Percentiles rank a stretch among this genome's conserved stretches.
Conservation (phyloP, 1,140 invertebrate species). For the Helicoverpa armigera region DNA sequence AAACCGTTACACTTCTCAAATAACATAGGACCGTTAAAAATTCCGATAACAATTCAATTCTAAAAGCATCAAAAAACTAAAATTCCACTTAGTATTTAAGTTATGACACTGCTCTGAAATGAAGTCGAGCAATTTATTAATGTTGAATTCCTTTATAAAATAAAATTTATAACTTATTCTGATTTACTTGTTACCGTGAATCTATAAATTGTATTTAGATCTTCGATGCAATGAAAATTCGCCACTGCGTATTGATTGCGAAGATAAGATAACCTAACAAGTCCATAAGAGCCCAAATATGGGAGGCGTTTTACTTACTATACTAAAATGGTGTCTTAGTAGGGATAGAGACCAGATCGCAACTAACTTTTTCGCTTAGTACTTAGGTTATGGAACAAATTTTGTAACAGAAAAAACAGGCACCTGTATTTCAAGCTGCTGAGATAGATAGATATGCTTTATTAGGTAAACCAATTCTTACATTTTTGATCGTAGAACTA, state of each 20-base stretch:
- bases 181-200: not conserved
- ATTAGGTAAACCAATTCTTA: too few relatives aligned
- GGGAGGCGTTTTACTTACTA: conserved; percentile 44
- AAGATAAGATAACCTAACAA: conserved; percentile 54
- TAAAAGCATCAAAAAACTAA: too few relatives aligned
- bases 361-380: conserved; percentile 62
- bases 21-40: too few relatives aligned
- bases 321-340: conserved; percentile 49
- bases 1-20: too few relatives aligned
- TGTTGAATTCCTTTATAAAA: too few relatives aligned
- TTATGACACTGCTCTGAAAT: too few relatives aligned
- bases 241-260: conserved; percentile 36
- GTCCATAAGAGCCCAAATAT: conserved; percentile 45
- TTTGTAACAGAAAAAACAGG: conserved; percentile 56
- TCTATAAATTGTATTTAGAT: conserved; percentile 13
- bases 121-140: too few relatives aligned
- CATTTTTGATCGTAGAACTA: too few relatives aligned
- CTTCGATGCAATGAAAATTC: conserved; percentile 30
- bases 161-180: not conserved
- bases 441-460: conserved; percentile 37
- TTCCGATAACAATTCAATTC: too few relatives aligned
- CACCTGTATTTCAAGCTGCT: not conserved
- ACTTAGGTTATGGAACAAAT: conserved; percentile 65
- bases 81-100: too few relatives aligned
- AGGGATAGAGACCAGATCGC: conserved; percentile 37